Evolutionary conservation across 2,888 invertebrate genomes (phyloP).

Genomic region (Tetheella fluctuosa): DNA sequence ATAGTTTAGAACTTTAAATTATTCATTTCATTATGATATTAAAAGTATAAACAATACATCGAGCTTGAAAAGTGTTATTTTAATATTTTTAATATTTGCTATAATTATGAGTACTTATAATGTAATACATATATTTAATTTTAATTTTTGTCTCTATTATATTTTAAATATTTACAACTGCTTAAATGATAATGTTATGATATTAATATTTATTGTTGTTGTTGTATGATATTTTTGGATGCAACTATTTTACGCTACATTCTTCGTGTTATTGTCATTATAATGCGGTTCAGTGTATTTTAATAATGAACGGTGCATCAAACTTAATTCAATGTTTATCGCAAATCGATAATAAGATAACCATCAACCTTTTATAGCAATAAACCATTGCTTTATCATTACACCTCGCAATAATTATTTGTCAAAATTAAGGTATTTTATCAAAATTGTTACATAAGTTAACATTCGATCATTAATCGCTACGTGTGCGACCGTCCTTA

Average conservation of each 20-base stretch:
- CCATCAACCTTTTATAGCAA: conserved; percentile 31
- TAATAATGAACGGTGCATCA: conserved; percentile 40
- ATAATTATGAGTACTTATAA: conserved; percentile 61
- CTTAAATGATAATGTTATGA: conserved; percentile 79
- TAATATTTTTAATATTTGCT: conserved; percentile 77
- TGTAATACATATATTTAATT: conserved; percentile 61
- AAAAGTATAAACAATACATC: conserved; percentile 63
- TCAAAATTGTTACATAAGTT: conserved; percentile 72
- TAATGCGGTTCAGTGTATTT: conserved; percentile 57
- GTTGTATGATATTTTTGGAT: conserved; percentile 81
- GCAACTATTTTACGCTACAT: conserved; percentile 74
- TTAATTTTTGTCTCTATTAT: conserved; percentile 72
- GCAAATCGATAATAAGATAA: conserved; percentile 8
- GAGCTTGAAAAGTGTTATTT: conserved; percentile 81
- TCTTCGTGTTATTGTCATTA: conserved; percentile 70
- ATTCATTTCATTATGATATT: conserved; percentile 51
- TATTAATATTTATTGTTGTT: conserved; percentile 78
- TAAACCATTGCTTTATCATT: conserved; percentile 59
- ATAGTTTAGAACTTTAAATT: conserved; percentile 69
- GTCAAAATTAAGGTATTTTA: conserved; percentile 74
- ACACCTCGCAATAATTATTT: conserved; percentile 76
- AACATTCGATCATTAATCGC: conserved; percentile 72
- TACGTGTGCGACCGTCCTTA: conserved; percentile 80
- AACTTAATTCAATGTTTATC: conserved; percentile 15
- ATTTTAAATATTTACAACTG: conserved; percentile 81